Conservation (phyloP, 2,888 invertebrate genomes). For the Nasonovia ribisnigri region DNA sequence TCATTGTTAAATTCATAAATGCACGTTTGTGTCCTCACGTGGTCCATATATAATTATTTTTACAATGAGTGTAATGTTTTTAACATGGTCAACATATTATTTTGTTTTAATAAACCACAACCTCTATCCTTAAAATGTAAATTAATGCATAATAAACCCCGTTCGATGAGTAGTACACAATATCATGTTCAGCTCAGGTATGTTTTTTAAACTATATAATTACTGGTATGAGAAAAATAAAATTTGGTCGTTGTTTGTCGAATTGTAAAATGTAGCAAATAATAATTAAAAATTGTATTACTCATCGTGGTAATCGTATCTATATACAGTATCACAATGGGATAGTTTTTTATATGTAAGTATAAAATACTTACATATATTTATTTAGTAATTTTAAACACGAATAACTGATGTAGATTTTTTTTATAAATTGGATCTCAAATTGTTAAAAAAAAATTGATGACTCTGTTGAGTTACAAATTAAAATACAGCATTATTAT, state of each 20-base stretch:
- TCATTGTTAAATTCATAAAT: background rate
- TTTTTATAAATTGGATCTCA: too few species aligned
- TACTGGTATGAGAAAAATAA: background rate
- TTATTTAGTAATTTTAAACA: background rate
- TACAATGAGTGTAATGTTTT: background rate
- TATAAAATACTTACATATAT: background rate
- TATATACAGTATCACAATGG: background rate
- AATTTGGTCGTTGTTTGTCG: background rate
- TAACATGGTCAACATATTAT: background rate
- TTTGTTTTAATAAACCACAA: background rate
- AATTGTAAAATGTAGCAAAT: background rate
- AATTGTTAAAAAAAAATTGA: background rate
- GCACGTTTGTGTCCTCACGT: background rate
- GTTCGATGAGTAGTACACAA: background rate
- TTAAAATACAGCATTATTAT: background rate
- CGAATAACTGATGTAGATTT: background rate
- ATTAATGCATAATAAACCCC: background rate
- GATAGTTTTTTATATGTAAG: background rate
- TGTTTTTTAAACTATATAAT: background rate
- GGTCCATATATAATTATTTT: background rate
- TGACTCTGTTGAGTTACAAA: background rate
- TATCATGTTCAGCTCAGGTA: background rate
- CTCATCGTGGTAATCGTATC: fast-evolving
- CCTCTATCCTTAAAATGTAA: background rate
- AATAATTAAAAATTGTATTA: background rate